A percentile compares a stretch with the other conserved stretches of the same genome.
These are phyloP conservation scores for Tursiops truncatus DNA, from an alignment of 2,113 vertebrate species.

Conservation along the genomic window DNA sequence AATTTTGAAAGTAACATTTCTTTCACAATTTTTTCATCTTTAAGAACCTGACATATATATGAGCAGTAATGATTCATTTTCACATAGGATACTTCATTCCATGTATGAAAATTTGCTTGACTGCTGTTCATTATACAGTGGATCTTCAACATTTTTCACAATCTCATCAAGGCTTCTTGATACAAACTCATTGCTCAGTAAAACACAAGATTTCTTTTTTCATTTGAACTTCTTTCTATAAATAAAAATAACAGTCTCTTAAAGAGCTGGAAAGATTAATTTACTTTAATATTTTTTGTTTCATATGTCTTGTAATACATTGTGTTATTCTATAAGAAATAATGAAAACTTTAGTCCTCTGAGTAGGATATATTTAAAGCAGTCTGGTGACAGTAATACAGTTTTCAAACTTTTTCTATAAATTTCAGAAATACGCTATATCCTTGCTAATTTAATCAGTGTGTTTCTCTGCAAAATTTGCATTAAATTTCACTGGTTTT, in stretches of 20 bases:
- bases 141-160: background rate
- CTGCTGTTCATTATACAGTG: background rate
- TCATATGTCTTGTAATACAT: background rate
- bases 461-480: background rate
- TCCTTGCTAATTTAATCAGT: background rate
- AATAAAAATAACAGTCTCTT: background rate
- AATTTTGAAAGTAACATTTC: background rate
- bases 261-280: background rate
- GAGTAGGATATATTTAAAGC: background rate
- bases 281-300: slow-evolving; percentile 21
- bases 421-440: background rate
- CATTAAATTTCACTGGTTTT: background rate
- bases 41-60: background rate
- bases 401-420: background rate
- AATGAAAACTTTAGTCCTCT: background rate
- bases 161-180: background rate
- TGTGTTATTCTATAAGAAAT: background rate
- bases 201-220: background rate
- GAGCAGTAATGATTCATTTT: background rate
- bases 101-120: background rate
- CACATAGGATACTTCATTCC: background rate
- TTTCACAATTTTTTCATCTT: background rate
- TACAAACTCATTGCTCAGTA: background rate
- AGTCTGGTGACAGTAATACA: background rate
- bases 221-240: background rate